Evolutionary conservation across 1,140 invertebrate genomes (phyloP).

Genomic region (Cepaea nemoralis): DNA sequence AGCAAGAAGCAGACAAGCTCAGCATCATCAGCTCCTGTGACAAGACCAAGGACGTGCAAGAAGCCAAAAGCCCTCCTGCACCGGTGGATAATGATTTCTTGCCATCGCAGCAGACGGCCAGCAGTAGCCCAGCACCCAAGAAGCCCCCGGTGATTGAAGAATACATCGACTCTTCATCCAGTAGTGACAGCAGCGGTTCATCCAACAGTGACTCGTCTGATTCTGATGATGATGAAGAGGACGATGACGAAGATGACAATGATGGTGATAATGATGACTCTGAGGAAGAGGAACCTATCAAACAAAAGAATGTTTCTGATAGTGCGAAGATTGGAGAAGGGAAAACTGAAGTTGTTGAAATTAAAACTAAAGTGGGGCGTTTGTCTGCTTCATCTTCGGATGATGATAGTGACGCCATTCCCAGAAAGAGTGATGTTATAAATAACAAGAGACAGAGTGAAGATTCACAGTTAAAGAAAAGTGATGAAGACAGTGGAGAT

Average conservation of each 20-base stretch:
- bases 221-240: slow-evolving; percentile 39
- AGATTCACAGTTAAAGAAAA: not conserved
- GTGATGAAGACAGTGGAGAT: slow-evolving; percentile 33
- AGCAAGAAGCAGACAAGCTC: not conserved
- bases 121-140: slow-evolving; percentile 16
- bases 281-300: slow-evolving; percentile 20
- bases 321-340: not conserved
- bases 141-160: slow-evolving; percentile 23
- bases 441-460: not conserved
- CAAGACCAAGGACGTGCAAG: not conserved
- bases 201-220: slow-evolving; percentile 39
- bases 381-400: slow-evolving; percentile 37
- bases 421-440: slow-evolving; percentile 17
- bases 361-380: slow-evolving; percentile 32
- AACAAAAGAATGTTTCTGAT: slow-evolving; percentile 15
- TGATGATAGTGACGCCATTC: slow-evolving; percentile 31
- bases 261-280: slow-evolving; percentile 39
- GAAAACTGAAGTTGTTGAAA: not conserved
- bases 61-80: not conserved
- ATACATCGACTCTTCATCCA: slow-evolving; percentile 21
- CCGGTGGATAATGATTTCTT: slow-evolving; percentile 22
- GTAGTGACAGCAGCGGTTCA: slow-evolving; percentile 36
- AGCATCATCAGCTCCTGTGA: not conserved
- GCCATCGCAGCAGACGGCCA: not conserved
- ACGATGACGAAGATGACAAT: slow-evolving; percentile 40